Base-by-base conservation (phyloP, 2,797 vertebrate genomes). In the Rhabdomys pumilio region DNA sequence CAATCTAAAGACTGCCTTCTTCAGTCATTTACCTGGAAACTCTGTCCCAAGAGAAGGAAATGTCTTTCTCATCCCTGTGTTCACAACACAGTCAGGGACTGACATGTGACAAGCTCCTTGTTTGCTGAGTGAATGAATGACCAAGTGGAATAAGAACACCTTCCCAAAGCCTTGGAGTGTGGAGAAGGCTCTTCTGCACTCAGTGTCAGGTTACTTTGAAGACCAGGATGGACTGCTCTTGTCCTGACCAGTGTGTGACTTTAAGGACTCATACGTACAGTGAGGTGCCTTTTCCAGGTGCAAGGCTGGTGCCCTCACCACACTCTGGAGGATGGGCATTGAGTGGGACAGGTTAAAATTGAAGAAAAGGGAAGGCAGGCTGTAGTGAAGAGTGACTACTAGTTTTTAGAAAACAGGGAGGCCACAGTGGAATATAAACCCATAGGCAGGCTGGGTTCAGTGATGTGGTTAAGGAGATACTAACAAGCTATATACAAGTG, bases 401-500 rank as follows among this genome's bases (percentile, higher is more conserved):
- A 31, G 20, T 8, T 53, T 29, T 29, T 75, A 29, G 59, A 67
- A 67, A 26, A 3, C 15, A 19, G 17, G 69, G 44, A 20, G 41
- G 8, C 50, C n/a, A 29, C 17, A 89, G 13, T 19, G 7, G 44
- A 6, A 4, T n/a, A 47, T 47, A n/a, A 94, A 61, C n/a, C 2
- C 0, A 1, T 3, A 59, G 57, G 15, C 26, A 24, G 8, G 24
- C 63, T 76, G n/a, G 63, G 44, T 67, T 1, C 41, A 57, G 19
- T 29, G 31, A 19, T 29, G 0, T 6, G 0, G 44, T 19, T 91
- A 61, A 55, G 86, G 26, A 86, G 29, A 47, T 57, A 20, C 47
- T 65, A 55, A 50, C 34, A 53, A 1, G 0, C 0, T 12, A 19
- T 0, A 95, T 79, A 6, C 8, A 77, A 44, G 26, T 57, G 47